phyloP scores from a whole-genome alignment of 2,797 vertebrate species.

The Acanthopagrus latus region DNA sequence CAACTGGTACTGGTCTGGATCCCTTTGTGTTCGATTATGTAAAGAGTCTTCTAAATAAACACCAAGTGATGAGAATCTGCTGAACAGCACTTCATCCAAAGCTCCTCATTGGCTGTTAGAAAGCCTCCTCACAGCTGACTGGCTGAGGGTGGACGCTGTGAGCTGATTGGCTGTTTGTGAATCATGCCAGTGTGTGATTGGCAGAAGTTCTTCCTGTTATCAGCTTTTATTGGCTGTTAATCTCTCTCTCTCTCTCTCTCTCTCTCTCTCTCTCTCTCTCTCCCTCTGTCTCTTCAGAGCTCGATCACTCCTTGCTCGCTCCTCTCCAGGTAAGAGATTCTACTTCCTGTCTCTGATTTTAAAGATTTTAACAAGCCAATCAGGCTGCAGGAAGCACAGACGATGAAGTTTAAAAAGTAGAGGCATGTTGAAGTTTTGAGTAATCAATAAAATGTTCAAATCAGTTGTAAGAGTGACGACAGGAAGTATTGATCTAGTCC shows the following conservation, averaged over 20 bases:
- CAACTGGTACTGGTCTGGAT: too few species aligned
- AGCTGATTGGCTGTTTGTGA: background rate
- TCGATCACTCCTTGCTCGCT: background rate
- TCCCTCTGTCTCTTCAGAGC: background rate
- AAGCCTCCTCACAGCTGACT: background rate
- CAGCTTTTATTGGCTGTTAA: slow-evolving; percentile 23
- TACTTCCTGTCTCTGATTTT: background rate
- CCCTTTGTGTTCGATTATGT: too few species aligned
- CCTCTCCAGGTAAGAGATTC: slow-evolving; percentile 9
- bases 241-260: background rate
- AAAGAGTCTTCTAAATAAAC: too few species aligned
- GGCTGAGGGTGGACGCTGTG: background rate
- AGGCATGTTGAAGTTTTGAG: background rate
- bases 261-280: background rate
- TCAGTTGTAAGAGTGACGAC: too few species aligned
- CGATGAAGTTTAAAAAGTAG: background rate
- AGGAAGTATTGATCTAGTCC: too few species aligned
- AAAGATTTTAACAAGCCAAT: background rate
- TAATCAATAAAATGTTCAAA: too few species aligned
- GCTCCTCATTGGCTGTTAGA: background rate
- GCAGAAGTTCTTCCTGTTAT: background rate
- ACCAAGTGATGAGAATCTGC: background rate
- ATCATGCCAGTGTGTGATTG: slow-evolving; percentile 6
- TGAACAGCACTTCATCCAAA: background rate
- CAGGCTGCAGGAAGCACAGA: background rate